A percentile compares a stretch with the other conserved stretches of the same genome.
Conservation (phyloP, 2,797 vertebrate genomes). For the Psittacula derbiana region DNA sequence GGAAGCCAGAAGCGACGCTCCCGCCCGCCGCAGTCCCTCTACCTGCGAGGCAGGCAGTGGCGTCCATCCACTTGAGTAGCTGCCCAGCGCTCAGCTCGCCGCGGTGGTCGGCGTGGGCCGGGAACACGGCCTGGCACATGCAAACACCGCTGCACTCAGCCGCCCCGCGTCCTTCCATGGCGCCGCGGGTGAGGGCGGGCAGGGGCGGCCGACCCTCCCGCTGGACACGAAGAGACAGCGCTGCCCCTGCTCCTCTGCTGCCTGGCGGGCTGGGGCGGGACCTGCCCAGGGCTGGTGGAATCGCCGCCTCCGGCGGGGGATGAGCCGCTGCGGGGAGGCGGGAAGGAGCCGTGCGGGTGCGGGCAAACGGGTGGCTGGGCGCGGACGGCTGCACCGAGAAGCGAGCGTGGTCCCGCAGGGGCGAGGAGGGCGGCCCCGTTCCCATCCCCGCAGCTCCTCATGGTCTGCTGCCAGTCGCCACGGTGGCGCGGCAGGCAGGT, state of each 20-base stretch:
- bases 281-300: neutral
- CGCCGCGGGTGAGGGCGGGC: neutral
- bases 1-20: neutral
- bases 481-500: fast-evolving
- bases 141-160: constrained; percentile 7
- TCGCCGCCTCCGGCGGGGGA: neutral
- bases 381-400: neutral
- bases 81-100: constrained; percentile 75
- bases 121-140: constrained; percentile 74
- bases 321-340: too few species aligned
- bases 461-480: fast-evolving
- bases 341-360: neutral
- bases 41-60: constrained; percentile 77
- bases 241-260: neutral
- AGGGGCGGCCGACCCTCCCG: too few species aligned
- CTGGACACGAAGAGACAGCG: too few species aligned
- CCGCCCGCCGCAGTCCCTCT: neutral
- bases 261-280: neutral
- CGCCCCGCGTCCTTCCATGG: neutral
- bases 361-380: too few species aligned
- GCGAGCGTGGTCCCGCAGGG: neutral
- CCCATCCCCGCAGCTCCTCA: neutral
- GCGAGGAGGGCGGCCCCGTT: too few species aligned
- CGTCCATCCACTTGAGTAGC: constrained; percentile 79
- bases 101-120: constrained; percentile 66